Percentiles rank a stretch among this genome's conserved stretches.
phyloP scores from a whole-genome alignment of 2,888 invertebrate genomes.

The Lobophora halterata region DNA sequence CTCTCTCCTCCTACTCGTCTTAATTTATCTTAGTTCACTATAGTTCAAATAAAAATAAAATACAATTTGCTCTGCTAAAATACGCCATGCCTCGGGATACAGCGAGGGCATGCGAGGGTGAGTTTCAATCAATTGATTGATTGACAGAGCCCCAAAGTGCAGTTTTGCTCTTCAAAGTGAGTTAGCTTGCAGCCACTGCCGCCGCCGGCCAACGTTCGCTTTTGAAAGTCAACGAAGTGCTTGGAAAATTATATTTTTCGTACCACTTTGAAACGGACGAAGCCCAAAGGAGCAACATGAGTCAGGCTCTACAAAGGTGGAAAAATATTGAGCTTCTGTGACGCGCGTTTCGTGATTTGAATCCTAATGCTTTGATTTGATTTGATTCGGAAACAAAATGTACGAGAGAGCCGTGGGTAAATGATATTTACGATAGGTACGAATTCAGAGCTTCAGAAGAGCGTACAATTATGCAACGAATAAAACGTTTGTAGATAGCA shows the following conservation, averaged over 20 bases:
- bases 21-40: too few species aligned
- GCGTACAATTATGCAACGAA: too few species aligned
- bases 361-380: conserved; percentile 7
- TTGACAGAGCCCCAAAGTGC: conserved; percentile 23
- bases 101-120: conserved; percentile 2
- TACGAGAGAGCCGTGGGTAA: too few species aligned
- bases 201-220: conserved; percentile 11
- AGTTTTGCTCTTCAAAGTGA: conserved; percentile 16
- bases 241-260: conserved; percentile 24
- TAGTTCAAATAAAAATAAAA: too few species aligned
- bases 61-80: too few species aligned
- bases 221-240: conserved; percentile 14
- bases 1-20: too few species aligned
- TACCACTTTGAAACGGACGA: conserved; percentile 13
- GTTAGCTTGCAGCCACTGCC: conserved; percentile 5
- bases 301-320: conserved; percentile 16
- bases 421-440: conserved; percentile 2
- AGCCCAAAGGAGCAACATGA: conserved; percentile 6
- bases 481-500: neutral
- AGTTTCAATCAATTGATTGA: conserved; percentile 26
- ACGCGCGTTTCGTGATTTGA: conserved; percentile 16
- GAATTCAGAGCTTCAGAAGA: too few species aligned
- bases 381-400: too few species aligned
- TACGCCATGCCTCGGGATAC: conserved; percentile 2
- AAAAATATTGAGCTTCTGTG: conserved; percentile 17